These are phyloP conservation scores for Ephydatia muelleri DNA, from an alignment of 37 sponge, comb jelly and placozoan species.

Conservation along the genomic window DNA sequence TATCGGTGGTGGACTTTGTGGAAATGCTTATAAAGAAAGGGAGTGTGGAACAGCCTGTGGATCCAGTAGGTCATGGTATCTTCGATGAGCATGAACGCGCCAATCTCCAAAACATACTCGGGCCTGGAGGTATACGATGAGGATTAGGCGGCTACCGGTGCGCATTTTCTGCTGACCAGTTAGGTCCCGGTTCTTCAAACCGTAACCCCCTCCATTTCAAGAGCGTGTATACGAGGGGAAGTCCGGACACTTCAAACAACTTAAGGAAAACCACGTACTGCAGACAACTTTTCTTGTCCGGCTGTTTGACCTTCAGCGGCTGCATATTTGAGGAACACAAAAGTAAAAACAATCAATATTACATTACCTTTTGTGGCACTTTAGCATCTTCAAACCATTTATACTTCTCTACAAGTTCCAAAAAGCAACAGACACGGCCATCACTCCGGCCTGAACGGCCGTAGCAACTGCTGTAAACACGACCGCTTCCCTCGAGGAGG, in stretches of 20 bases:
- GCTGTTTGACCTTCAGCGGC: not conserved
- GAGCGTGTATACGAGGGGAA: conserved; percentile 34
- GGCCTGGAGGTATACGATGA: not conserved
- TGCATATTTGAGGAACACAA: not conserved
- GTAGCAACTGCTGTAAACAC: conserved; percentile 17
- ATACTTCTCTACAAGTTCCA: conserved; percentile 25
- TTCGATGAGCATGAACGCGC: conserved; percentile 40
- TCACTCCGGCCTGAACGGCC: conserved; percentile 6
- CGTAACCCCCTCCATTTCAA: conserved; percentile 27
- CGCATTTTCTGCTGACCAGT: conserved; percentile 10
- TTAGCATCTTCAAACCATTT: conserved; percentile 32
- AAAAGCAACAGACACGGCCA: not conserved
- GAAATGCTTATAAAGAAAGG: conserved; percentile 64
- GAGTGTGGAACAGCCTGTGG: conserved; percentile 60
- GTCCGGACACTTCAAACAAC: conserved; percentile 6
- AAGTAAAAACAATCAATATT: not conserved
- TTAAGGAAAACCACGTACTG: not conserved
- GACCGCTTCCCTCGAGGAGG: conserved; percentile 9
- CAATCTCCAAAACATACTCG: conserved; percentile 29
- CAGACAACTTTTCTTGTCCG: not conserved
- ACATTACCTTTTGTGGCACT: conserved; percentile 16
- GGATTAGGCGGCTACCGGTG: not conserved
- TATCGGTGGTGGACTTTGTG: conserved; percentile 74
- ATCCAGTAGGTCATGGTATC: conserved; percentile 70
- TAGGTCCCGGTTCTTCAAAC: conserved; percentile 6